A percentile compares a stretch with the other conserved stretches of the same genome.
Conservation (phyloP, 2,888 invertebrate species). For the Philhelius pedissequus region DNA sequence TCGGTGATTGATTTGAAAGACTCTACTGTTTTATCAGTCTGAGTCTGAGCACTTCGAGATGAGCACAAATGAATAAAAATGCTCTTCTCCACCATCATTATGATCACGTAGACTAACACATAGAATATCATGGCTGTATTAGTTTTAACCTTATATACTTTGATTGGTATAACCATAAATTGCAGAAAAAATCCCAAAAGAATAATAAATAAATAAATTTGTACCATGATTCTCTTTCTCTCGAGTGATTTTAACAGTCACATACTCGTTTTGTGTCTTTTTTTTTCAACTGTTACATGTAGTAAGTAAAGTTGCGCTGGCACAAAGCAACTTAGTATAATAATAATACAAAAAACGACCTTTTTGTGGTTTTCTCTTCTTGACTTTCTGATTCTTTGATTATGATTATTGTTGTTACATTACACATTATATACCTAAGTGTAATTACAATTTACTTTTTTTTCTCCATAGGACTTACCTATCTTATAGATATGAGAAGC, state of each 20-base stretch:
- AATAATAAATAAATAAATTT: conserved; percentile 55
- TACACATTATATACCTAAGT: conserved; percentile 41
- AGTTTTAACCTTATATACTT: conserved; percentile 47
- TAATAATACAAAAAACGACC: conserved; percentile 6
- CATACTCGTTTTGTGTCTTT: conserved; percentile 21
- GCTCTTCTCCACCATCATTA: conserved; percentile 41
- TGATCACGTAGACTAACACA: conserved; percentile 30
- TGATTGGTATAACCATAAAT: conserved; percentile 26
- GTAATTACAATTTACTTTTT: conserved; percentile 28
- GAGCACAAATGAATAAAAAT: conserved; percentile 33
- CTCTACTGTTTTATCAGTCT: conserved; percentile 13
- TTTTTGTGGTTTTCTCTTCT: conserved; percentile 57
- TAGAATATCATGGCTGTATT: conserved; percentile 10
- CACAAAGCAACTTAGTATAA: conserved; percentile 4
- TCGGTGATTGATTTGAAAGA: background rate
- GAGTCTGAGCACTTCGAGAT: conserved; percentile 22
- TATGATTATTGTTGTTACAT: conserved; percentile 62
- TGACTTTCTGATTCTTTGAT: conserved; percentile 61
- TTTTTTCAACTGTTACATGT: conserved; percentile 1
- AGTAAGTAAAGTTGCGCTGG: conserved; percentile 30
- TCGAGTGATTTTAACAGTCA: conserved; percentile 57
- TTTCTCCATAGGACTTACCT: conserved; percentile 31
- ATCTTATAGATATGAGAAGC: no score
- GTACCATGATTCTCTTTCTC: conserved; percentile 62
- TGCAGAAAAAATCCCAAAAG: conserved; percentile 16